Evolutionary conservation across 1,140 invertebrate species (phyloP).

Genomic region (Limonius californicus): DNA sequence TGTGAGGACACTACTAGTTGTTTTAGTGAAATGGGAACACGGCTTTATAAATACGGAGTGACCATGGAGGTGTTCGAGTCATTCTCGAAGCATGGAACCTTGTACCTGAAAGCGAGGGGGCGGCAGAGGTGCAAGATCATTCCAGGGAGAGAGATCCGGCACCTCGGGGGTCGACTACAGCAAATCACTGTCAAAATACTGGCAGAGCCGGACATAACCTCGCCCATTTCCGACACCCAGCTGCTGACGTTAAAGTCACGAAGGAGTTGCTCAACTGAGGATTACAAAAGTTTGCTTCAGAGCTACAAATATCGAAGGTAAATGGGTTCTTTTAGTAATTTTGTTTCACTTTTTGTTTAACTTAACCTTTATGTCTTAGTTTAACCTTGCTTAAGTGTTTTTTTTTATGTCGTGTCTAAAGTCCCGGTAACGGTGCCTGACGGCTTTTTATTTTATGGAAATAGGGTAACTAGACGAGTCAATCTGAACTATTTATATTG

Average conservation of each 20-base stretch:
- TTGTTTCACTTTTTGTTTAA: too few relatives aligned
- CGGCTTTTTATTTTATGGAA: too few relatives aligned
- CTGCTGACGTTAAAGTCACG: conserved; percentile 34
- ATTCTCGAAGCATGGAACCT: conserved; percentile 24
- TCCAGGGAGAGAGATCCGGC: conserved; percentile 27
- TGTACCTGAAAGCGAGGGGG: conserved; percentile 44
- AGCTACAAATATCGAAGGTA: conserved; percentile 36
- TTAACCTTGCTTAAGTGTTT: too few relatives aligned
- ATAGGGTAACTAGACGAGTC: too few relatives aligned
- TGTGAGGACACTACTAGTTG: too few relatives aligned
- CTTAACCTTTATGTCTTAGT: too few relatives aligned
- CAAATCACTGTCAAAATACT: conserved; percentile 39
- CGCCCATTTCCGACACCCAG: conserved; percentile 39
- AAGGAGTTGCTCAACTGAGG: conserved; percentile 21
- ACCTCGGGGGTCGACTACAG: conserved; percentile 26
- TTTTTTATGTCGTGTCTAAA: too few relatives aligned
- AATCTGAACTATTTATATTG: too few relatives aligned
- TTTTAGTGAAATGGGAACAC: conserved; percentile 27
- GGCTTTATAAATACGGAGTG: conserved; percentile 40
- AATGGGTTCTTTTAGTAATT: too few relatives aligned
- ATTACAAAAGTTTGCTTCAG: conserved; percentile 28
- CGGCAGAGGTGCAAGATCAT: conserved; percentile 43
- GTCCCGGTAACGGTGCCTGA: too few relatives aligned
- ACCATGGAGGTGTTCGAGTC: conserved; percentile 46
- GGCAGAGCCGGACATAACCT: conserved; percentile 33